Base-by-base conservation (phyloP, 1,140 invertebrate species). In the Achatina immaculata region DNA sequence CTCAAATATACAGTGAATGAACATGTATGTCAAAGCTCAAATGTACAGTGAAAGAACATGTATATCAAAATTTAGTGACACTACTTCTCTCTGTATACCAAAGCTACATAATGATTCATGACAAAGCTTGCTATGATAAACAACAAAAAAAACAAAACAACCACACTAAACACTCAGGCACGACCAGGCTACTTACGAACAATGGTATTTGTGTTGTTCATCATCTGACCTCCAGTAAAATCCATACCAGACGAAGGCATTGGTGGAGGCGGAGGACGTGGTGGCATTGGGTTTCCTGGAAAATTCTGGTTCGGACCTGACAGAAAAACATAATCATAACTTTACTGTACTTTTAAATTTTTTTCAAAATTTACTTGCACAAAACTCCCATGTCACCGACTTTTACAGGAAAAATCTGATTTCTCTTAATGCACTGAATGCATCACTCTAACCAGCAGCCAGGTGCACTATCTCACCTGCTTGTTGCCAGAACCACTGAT, bases 231-330 rank as follows among this genome's bases (percentile, higher is more conserved):
- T 58, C 84, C 85, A 51, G 83, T 86, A 19, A 81, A 85, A 28
- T 86, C 86, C 85, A 87, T 89, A n/a, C 86, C 83, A 69, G 81
- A 65, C 21, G 86, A 88, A 40, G 87, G 86, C 82, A 90, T 82
- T 34, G 86, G 89, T 42, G 84, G 88, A 36, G 93, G 93, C 4
- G 94, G 93, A 24, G 92, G 92, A 28, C 87, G 86, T 75, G 87
- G 74, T 71, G 88, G 71, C 78, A 80, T 80, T 31, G 71, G 66
- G 45, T 51, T 51, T 4, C 36, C 31, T 43, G 48, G 78, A 31
- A 28, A 80, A 40, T 38, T 71, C 24, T 65, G 78, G 24, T 36
- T 58, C n/a, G 48, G 40, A 38, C 75, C 75, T 77, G 42, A 51
- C 7, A 43, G 38, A 31, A 31, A 51, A 31, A 45, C 6, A 73